Percentiles rank a stretch among this genome's conserved stretches.
Conservation (phyloP, 2,797 vertebrate species). For the Euphonia xanthogaster region DNA sequence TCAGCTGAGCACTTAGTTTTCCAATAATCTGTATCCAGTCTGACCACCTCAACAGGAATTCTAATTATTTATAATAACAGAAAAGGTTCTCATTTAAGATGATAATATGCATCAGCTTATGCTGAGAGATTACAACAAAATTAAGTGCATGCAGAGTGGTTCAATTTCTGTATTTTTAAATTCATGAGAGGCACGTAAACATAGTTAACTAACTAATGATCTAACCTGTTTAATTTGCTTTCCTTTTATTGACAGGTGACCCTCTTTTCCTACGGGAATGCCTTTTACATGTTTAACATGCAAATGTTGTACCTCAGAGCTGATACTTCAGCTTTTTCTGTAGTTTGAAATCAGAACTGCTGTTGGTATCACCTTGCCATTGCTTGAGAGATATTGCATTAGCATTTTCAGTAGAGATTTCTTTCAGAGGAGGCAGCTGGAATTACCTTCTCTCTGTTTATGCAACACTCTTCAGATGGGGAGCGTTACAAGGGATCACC, state of each 20-base stretch:
- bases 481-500: neutral
- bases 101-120: neutral
- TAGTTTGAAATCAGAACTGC: neutral
- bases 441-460: constrained; percentile 12
- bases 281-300: neutral
- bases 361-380: neutral
- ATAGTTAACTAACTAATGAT: neutral
- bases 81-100: neutral
- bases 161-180: neutral
- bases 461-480: neutral
- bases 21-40: neutral
- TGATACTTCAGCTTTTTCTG: neutral
- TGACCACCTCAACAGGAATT: neutral
- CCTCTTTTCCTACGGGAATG: neutral
- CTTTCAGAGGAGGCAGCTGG: neutral
- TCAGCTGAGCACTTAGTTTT: neutral
- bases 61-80: neutral
- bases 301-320: neutral
- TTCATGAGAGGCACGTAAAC: neutral
- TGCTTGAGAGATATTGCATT: neutral
- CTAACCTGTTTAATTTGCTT: neutral
- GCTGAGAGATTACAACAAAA: neutral
- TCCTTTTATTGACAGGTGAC: neutral
- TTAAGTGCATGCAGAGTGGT: neutral
- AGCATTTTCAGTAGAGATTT: constrained; percentile 13